Evolutionary conservation across 2,113 vertebrate genomes (phyloP), one percentile per base, ranked within the genome.

Genomic region (Pipa parva): DNA sequence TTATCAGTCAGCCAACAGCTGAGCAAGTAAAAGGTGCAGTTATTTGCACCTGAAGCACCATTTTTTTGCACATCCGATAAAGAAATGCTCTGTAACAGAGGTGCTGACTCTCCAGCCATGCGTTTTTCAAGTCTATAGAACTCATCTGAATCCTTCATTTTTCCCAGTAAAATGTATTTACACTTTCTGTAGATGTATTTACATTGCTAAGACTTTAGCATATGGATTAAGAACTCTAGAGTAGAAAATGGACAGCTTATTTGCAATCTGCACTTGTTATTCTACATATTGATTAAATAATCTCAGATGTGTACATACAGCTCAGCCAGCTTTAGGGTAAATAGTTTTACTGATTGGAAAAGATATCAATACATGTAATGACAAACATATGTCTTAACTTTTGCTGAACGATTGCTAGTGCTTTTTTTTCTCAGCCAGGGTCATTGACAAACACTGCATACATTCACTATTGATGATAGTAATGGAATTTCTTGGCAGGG

Each of bases 291-390:
- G 71, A 72, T 60, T 59, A 27, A 21, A 59, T 29, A 29, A 59
- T 63, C 48, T 31, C 27, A 37, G 51, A 29, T 48, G 63, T 71
- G 57, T 66, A 50, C 63, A 67, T 71, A 27, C 57, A 28, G 62
- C 54, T 6, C 27, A 21, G 29, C 55, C 27, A 25, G 46, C 45
- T 69, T 59, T 33, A 33, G 25, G 39, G 36, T 25, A 65, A 71
- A 63, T 59, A 72, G 67, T 49, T 55, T 26, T 36, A 54, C 8
- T 26, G 60, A 50, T 55, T 63, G 54, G 25, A 33, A 42, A 50
- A 42, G 55, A 63, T 76, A 74, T 76, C 63, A 68, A 74, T 61
- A 66, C 56, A 15, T 25, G 51, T 58, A 52, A 76, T 66, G 67
- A 63, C 36, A 71, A 72, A 72, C 67, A 69, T 63, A 74, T 51